Evolutionary conservation across 2,888 invertebrate genomes (phyloP).

Genomic region (Chrysina gloriosa): DNA sequence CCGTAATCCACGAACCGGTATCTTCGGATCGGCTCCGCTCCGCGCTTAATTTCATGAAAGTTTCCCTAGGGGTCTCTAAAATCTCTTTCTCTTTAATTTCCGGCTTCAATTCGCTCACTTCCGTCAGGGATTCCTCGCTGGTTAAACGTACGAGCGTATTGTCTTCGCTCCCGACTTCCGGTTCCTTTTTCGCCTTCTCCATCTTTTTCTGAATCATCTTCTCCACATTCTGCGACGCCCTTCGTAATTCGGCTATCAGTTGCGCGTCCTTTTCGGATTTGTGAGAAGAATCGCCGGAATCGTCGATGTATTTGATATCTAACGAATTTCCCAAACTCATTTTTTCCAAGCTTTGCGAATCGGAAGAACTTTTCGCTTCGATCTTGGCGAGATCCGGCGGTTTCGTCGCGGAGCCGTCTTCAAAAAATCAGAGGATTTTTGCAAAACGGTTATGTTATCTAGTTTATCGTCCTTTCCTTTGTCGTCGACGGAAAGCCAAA

Average conservation of each 20-base stretch:
- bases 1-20: slow-evolving; percentile 76
- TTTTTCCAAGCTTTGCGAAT: slow-evolving; percentile 58
- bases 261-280: slow-evolving; percentile 62
- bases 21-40: slow-evolving; percentile 75
- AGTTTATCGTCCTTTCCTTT: slow-evolving; percentile 60
- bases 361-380: slow-evolving; percentile 63
- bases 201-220: slow-evolving; percentile 60
- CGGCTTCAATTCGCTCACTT: slow-evolving; percentile 72
- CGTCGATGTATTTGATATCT: slow-evolving; percentile 65
- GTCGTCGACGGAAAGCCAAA: slow-evolving; percentile 64
- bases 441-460: slow-evolving; percentile 60
- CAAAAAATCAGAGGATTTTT: slow-evolving; percentile 64
- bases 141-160: slow-evolving; percentile 63
- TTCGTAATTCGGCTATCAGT: slow-evolving; percentile 61
- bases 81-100: slow-evolving; percentile 57
- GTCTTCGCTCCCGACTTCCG: slow-evolving; percentile 42
- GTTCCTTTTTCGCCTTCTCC: slow-evolving; percentile 53
- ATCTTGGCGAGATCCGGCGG: slow-evolving; percentile 62
- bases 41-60: slow-evolving; percentile 63
- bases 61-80: slow-evolving; percentile 64
- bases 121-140: slow-evolving; percentile 77
- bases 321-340: slow-evolving; percentile 63
- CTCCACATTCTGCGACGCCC: slow-evolving; percentile 59
- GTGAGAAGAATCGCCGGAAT: slow-evolving; percentile 63
- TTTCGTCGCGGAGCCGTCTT: slow-evolving; percentile 57